Base-by-base conservation (phyloP, 2,113 vertebrate genomes). In the Pelvicachromis taeniatus region DNA sequence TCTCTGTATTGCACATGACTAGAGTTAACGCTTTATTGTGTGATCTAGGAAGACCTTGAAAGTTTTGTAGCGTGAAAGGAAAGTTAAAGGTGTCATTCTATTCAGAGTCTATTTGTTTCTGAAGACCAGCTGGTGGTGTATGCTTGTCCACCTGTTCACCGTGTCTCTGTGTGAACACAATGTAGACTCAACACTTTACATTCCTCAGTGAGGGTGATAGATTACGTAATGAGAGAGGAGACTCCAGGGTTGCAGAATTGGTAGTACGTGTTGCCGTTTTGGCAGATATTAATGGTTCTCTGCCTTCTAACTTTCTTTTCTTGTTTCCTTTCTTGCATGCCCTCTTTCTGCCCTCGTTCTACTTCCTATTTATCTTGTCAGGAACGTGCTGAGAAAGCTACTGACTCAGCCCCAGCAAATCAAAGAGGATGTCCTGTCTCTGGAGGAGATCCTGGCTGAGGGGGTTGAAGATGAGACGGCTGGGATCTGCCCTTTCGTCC, bases 401-500 rank as follows among this genome's bases (percentile, higher is more conserved):
- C 96, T 99, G 92, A 97, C 96, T 6, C 98, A 99, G 96, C 98
- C 98, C 0, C 97, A 99, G 94, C 97, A 98, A 73, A 94, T 94
- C 55, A 97, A 97, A 88, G 97, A 97, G 2, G 98, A 99, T 0
- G 98, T 99, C 85, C 97, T 99, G 77, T 99, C 99, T 0, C 95
- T 99, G 91, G 98, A 99, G 92, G 99, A 99, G 96, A 99, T 99
- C 29, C 86, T 99, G 88, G 98, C 99, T 0, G 99, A 99, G 92
- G 99, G 99, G 0, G 98, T 99, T 88, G 98, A 97, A 73, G 97
- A 96, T 0, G 97, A 98, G 85, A 92, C 89, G 3, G 84, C 58
- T 0, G 86, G 87, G 5, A 84, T 94, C 63, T 87, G 91, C 82
- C 90, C 95, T 83, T 90, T 95, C 89, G 85, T 97, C 95, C 88